Evolutionary conservation across 2,113 vertebrate species (phyloP), one percentile per base, ranked within the genome.

Genomic region (Dunckerocampus dactyliophorus): DNA sequence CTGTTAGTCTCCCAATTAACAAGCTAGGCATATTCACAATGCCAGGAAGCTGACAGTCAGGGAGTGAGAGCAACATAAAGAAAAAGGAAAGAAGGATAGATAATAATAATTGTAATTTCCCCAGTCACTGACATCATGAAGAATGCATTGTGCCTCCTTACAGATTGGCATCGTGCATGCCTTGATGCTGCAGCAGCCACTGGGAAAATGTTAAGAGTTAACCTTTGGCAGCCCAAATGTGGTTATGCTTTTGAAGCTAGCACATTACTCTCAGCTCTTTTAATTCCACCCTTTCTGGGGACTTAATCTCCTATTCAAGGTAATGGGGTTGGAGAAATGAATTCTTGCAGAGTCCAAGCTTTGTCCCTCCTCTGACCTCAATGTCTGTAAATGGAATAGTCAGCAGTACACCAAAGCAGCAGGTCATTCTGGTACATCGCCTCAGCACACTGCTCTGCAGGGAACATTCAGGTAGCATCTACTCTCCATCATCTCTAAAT

Each of bases 61-160:
- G 28, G 34, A 72, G 59, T 42, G 19, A 48, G 47, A 63, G 31
- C 31, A 34, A 48, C 24, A 65, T 24, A 45, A 9, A 39, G 42
- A 62, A 43, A 48, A 70, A 59, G 60, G 51, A 62, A 17, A 77
- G 56, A 58, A 50, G 47, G 11, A 72, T 34, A 52, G 34, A 65
- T 50, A 50, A 65, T 50, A 50, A 89, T 83, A 62, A 84, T 82
- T 89, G 81, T 84, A 89, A 89, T 90, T 89, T 90, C 85, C 81
- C 83, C 79, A 76, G 69, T 80, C 64, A 31, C 75, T 81, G 64
- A 86, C 77, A 89, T 88, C 77, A 87, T 80, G 88, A 77, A 68
- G 58, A 86, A 75, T 68, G 69, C 68, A 86, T 67, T 74, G 64
- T 68, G 69, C 68, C 43, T 71, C 63, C 68, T 75, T 46, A 64